Evolutionary conservation across 92 coral and sea anemone species (phyloP).

Genomic region (Epizoanthus rinbou): DNA sequence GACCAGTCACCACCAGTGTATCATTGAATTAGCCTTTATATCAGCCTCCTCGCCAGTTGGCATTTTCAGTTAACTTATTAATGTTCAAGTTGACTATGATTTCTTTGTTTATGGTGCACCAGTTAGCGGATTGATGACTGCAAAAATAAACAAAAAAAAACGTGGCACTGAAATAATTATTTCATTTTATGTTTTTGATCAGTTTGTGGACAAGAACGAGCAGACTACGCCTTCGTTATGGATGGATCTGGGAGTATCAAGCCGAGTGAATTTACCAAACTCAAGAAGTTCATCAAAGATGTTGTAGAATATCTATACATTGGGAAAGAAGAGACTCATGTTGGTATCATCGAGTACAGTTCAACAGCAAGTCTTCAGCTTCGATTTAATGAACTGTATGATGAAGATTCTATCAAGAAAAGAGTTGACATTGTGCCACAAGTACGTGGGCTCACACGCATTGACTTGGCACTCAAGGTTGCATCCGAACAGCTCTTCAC

Average conservation of each 20-base stretch:
- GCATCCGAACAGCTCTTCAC: conserved; percentile 68
- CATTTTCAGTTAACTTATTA: too few species aligned
- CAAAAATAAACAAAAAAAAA: too few species aligned
- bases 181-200: neutral
- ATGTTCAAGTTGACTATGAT: too few species aligned
- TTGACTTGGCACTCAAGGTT: conserved; percentile 71
- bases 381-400: conserved; percentile 49
- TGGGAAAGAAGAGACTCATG: conserved; percentile 62
- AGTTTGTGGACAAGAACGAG: conserved; percentile 86
- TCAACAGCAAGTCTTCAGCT: conserved; percentile 52
- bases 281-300: conserved; percentile 62
- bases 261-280: conserved; percentile 9
- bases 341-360: conserved; percentile 80
- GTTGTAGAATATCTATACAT: conserved; percentile 67
- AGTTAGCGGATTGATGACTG: too few species aligned
- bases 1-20: too few species aligned
- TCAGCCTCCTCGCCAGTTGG: too few species aligned
- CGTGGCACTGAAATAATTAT: neutral
- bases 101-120: too few species aligned
- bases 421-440: conserved; percentile 50
- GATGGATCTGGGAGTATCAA: conserved; percentile 85
- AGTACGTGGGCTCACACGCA: conserved; percentile 69
- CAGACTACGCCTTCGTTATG: conserved; percentile 80
- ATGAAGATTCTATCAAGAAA: conserved; percentile 51
- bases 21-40: too few species aligned